A percentile compares a stretch with the other conserved stretches of the same genome.
Conservation (phyloP, 2,888 invertebrate genomes). For the Coleophora deauratella region DNA sequence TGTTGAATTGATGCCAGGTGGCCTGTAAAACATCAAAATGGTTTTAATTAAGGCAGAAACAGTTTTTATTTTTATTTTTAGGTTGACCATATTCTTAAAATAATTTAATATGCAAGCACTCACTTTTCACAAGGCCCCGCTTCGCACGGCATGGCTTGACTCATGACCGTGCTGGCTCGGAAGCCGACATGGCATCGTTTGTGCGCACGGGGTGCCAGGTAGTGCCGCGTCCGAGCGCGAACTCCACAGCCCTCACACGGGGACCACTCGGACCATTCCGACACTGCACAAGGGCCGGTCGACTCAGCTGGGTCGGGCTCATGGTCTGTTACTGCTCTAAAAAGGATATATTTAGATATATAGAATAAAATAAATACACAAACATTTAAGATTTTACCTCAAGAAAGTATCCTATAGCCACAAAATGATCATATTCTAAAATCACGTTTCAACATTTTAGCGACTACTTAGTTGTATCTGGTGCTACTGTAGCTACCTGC, state of each 20-base stretch:
- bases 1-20: slow-evolving; percentile 40
- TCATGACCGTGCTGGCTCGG: slow-evolving; percentile 48
- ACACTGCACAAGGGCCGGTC: slow-evolving; percentile 77
- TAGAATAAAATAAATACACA: background rate
- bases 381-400: background rate
- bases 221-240: slow-evolving; percentile 81
- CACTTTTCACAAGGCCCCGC: slow-evolving; percentile 55
- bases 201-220: slow-evolving; percentile 74
- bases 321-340: slow-evolving; percentile 55
- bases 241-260: slow-evolving; percentile 81
- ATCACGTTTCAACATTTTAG: too few relatives aligned
- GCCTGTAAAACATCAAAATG: slow-evolving; percentile 37
- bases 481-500: too few relatives aligned
- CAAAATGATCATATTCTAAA: too few relatives aligned
- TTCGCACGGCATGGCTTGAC: slow-evolving; percentile 61
- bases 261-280: slow-evolving; percentile 86
- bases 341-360: background rate
- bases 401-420: too few relatives aligned
- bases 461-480: too few relatives aligned
- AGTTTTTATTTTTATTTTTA: too few relatives aligned
- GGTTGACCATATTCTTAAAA: too few relatives aligned
- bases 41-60: too few relatives aligned
- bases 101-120: too few relatives aligned
- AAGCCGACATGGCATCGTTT: slow-evolving; percentile 75
- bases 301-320: slow-evolving; percentile 60